phyloP scores from a whole-genome alignment of 2,113 vertebrate genomes.

The Pampusana beccarii region DNA sequence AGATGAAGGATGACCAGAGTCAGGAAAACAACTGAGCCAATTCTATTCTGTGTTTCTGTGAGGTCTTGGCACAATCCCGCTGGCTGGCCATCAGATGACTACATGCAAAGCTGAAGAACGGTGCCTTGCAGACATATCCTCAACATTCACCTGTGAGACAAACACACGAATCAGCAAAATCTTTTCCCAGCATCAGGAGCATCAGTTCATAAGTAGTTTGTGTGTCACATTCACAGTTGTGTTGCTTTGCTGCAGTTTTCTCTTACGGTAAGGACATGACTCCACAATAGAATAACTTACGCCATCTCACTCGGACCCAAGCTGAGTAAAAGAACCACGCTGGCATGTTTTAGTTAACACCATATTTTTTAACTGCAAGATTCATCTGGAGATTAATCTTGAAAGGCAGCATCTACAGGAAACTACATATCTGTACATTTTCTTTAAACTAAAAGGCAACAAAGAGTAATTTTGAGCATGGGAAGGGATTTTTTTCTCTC shows the following conservation, averaged over 20 bases:
- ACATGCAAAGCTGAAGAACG: not conserved
- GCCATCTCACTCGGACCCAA: not conserved
- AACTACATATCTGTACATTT: not conserved
- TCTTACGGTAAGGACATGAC: not conserved
- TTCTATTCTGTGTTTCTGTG: not conserved
- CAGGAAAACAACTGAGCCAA: not conserved
- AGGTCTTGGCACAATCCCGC: not conserved
- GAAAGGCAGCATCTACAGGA: not conserved
- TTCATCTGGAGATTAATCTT: not conserved
- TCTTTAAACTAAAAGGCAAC: not conserved
- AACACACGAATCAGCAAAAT: not conserved
- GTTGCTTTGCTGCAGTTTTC: not conserved
- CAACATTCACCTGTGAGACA: not conserved
- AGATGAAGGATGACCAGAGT: not conserved
- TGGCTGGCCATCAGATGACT: not conserved
- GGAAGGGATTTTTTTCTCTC: not conserved
- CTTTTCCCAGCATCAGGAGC: not conserved
- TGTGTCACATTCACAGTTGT: not conserved
- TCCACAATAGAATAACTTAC: not conserved
- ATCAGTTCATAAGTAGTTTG: not conserved
- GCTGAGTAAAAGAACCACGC: not conserved
- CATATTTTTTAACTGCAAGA: not conserved
- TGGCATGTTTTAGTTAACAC: not conserved
- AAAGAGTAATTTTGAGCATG: not conserved
- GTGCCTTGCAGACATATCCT: not conserved